Conservation (phyloP, 2,113 vertebrate species). For the Micromys minutus region DNA sequence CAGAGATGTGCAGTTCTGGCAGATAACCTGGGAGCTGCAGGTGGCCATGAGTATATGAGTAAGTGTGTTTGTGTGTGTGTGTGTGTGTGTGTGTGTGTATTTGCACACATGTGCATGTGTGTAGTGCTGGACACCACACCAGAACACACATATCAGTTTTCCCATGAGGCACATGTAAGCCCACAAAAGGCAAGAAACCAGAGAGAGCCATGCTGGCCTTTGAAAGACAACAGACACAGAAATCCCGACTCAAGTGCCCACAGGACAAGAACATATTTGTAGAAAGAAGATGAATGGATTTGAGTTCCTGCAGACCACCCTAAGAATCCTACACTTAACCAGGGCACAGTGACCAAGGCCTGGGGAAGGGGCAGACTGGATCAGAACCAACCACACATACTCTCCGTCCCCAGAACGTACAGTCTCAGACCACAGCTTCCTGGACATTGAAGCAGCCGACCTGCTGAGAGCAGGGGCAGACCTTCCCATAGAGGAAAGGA, state of each 20-base stretch:
- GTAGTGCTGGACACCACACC: fast-evolving
- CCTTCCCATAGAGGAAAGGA: background rate
- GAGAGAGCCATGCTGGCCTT: too few relatives aligned
- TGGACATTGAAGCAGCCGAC: background rate
- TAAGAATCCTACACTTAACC: background rate
- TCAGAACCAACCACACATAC: too few relatives aligned
- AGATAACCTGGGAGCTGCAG: background rate
- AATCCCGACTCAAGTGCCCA: background rate
- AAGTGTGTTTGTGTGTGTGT: background rate
- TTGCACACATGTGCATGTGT: background rate
- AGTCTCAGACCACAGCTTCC: background rate
- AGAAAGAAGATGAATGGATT: background rate
- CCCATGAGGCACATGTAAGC: background rate
- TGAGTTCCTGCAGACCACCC: background rate
- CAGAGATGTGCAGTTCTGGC: background rate
- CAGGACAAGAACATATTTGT: background rate
- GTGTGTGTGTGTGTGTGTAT: too few relatives aligned
- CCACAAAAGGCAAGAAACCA: fast-evolving
- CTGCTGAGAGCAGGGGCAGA: background rate
- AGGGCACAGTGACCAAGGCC: background rate
- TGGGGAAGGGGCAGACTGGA: background rate
- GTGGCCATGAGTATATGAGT: background rate
- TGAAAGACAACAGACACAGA: background rate
- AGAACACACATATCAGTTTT: background rate
- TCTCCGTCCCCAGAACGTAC: background rate